phyloP scores from a whole-genome alignment of 2,888 invertebrate genomes.

The Diarsia mendica region DNA sequence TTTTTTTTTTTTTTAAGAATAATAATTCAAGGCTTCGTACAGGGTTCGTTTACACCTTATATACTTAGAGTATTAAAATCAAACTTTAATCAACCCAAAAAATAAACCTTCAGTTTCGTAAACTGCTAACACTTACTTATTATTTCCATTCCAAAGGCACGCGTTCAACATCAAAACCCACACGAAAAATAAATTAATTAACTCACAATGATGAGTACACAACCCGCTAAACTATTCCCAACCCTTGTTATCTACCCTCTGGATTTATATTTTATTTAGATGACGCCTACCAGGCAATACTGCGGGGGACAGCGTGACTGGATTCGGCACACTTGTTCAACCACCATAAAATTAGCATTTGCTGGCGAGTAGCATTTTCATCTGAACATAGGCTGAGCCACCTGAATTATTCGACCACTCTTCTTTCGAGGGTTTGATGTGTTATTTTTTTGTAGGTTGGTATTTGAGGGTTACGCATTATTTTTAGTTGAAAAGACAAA shows the following conservation, averaged over 20 bases:
- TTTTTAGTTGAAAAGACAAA: neutral
- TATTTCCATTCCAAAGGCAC: slow-evolving; percentile 12
- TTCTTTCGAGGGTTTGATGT: slow-evolving; percentile 78
- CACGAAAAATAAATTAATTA: slow-evolving; percentile 64
- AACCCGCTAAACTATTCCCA: slow-evolving; percentile 64
- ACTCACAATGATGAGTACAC: slow-evolving; percentile 53
- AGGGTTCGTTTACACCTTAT: too few species aligned
- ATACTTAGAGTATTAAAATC: neutral
- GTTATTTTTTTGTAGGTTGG: slow-evolving; percentile 53
- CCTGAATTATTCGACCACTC: slow-evolving; percentile 88
- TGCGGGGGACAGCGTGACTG: slow-evolving; percentile 85
- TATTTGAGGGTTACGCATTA: slow-evolving; percentile 27
- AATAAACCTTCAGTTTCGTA: neutral
- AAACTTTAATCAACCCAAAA: neutral
- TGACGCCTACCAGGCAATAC: slow-evolving; percentile 87
- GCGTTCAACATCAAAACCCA: slow-evolving; percentile 18
- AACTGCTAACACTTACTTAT: neutral
- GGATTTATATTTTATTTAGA: slow-evolving; percentile 86
- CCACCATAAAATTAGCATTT: slow-evolving; percentile 91
- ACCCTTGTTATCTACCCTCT: slow-evolving; percentile 78
- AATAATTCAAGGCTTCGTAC: too few species aligned
- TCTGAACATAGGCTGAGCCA: slow-evolving; percentile 83
- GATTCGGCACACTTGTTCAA: slow-evolving; percentile 89
- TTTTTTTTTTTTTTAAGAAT: too few species aligned
- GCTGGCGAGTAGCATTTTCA: slow-evolving; percentile 87